Conservation (phyloP, 2,113 vertebrate genomes). For the Echinops telfairi region DNA sequence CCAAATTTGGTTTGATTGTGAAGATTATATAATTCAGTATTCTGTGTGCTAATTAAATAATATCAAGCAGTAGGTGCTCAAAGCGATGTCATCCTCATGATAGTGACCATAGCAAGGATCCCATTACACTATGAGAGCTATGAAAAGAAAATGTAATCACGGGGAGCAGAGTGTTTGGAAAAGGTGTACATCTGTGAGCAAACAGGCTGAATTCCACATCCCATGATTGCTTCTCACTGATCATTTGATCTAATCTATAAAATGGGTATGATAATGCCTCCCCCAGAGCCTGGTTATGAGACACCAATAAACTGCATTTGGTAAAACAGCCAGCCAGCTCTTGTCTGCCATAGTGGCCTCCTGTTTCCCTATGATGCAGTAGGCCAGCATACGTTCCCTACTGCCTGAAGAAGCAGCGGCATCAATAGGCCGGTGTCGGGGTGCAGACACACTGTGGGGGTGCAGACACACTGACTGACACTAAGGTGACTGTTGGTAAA, state of each 20-base stretch:
- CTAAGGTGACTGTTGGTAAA: too few relatives aligned
- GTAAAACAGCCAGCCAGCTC: background rate
- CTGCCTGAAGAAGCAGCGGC: background rate
- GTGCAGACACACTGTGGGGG: too few relatives aligned
- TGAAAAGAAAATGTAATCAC: background rate
- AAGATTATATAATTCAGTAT: slow-evolving; percentile 7
- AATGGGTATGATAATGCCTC: background rate
- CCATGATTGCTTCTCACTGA: background rate
- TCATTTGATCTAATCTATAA: background rate
- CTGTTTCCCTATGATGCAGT: background rate
- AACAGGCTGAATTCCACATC: background rate
- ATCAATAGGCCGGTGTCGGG: too few relatives aligned
- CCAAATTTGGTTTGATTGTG: background rate
- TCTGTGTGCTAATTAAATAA: slow-evolving; percentile 18
- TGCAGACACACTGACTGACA: too few relatives aligned
- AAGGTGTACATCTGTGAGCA: background rate
- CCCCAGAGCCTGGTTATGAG: background rate
- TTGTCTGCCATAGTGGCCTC: background rate
- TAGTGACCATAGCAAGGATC: background rate
- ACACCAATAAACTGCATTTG: slow-evolving; percentile 31
- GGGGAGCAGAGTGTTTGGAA: background rate
- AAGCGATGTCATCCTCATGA: background rate
- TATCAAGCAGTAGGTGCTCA: background rate
- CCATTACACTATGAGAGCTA: background rate
- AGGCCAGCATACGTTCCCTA: background rate